Evolutionary conservation across 2,888 invertebrate species (phyloP).

Genomic region (Digitonthophagus gazella): DNA sequence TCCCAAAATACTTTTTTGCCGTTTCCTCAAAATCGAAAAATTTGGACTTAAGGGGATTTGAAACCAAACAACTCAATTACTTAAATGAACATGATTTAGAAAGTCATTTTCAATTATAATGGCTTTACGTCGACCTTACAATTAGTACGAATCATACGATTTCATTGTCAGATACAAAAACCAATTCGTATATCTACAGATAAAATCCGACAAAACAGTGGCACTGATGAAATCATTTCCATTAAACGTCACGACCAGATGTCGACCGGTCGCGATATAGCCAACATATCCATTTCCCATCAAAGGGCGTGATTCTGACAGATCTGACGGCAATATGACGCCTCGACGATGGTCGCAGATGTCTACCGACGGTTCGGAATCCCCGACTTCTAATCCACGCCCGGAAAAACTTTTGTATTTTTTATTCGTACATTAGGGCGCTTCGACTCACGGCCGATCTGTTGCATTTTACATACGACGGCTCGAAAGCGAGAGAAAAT

Average conservation of each 20-base stretch:
- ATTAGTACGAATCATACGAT: too few relatives aligned
- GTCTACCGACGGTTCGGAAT: not conserved
- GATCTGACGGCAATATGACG: not conserved
- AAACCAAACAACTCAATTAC: too few relatives aligned
- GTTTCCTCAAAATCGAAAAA: too few relatives aligned
- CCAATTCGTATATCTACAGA: not conserved
- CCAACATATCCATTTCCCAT: not conserved
- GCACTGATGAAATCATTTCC: not conserved
- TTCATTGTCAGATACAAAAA: too few relatives aligned
- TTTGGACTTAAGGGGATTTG: too few relatives aligned
- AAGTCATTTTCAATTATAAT: too few relatives aligned
- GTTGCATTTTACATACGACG: not conserved
- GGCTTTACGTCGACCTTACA: too few relatives aligned
- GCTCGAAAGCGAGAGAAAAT: not conserved
- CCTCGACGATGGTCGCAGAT: not conserved
- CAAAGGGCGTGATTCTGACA: not conserved
- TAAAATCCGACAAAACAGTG: not conserved
- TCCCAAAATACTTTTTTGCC: too few relatives aligned
- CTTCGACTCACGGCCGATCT: not conserved
- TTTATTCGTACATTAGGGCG: not conserved
- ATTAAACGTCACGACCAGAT: not conserved
- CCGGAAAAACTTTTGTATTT: not conserved
- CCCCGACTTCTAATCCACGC: not conserved
- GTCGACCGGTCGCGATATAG: not conserved
- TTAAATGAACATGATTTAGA: too few relatives aligned